Conservation (phyloP, 2,113 vertebrate genomes). For the Solenodon paradoxus region DNA sequence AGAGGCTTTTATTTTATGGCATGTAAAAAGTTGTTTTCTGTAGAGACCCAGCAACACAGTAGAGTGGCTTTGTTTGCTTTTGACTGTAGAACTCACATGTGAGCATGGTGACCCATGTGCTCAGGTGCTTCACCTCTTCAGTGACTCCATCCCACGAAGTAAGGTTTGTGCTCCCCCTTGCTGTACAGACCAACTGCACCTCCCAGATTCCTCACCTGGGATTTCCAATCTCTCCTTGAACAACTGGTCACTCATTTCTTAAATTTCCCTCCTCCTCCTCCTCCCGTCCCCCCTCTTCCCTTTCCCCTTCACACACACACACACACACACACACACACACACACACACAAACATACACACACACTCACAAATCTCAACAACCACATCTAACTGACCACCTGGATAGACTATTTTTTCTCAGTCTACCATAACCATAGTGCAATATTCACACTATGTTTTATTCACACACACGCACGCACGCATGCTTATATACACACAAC, state of each 20-base stretch:
- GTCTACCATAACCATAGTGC: background rate
- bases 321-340: background rate
- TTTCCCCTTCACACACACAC: background rate
- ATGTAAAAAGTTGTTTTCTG: background rate
- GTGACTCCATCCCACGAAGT: background rate
- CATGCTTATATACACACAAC: too few species aligned
- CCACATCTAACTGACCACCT: background rate
- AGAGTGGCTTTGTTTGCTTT: background rate
- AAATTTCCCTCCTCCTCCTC: background rate
- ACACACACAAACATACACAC: background rate
- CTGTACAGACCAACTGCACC: background rate
- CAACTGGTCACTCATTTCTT: background rate
- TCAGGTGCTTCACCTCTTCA: background rate
- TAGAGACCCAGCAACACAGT: background rate
- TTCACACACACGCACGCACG: too few species aligned
- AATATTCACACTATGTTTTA: background rate
- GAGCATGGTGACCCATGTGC: background rate
- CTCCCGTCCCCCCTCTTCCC: background rate
- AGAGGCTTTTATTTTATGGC: background rate
- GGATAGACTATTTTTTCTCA: background rate
- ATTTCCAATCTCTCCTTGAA: background rate
- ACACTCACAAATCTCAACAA: background rate
- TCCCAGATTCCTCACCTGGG: background rate
- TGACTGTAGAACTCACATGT: background rate
- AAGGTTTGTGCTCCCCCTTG: fast-evolving